phyloP scores from a whole-genome alignment of 1,140 invertebrate genomes.

The Cydia strobilella region DNA sequence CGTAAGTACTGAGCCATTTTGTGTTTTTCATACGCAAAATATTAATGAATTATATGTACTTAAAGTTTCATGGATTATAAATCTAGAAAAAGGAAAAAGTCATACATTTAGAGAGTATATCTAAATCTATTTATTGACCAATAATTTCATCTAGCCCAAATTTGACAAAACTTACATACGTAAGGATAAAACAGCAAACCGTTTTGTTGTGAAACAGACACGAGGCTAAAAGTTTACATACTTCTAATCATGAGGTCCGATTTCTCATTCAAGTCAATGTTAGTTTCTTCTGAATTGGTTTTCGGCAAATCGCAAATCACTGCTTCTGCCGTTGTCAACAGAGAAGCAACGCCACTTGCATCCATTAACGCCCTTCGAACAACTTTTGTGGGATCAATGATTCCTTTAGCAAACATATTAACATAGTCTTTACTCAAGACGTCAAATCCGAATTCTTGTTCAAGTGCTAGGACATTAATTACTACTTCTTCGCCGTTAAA shows the following conservation, averaged over 20 bases:
- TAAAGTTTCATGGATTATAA: no score
- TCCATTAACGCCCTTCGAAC: conserved; percentile 94
- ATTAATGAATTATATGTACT: no score
- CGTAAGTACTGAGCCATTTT: no score
- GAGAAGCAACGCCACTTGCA: conserved; percentile 90
- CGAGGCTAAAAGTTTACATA: neutral
- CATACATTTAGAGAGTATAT: no score
- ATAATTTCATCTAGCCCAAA: neutral
- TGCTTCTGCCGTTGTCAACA: conserved; percentile 88
- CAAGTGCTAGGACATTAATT: conserved; percentile 85
- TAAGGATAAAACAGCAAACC: neutral
- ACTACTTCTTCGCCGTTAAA: conserved; percentile 93
- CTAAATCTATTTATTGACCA: neutral
- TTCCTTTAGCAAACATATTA: conserved; percentile 94
- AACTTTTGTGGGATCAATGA: conserved; percentile 97
- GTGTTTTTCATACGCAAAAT: no score
- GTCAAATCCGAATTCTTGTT: conserved; percentile 91
- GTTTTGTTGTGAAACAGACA: neutral
- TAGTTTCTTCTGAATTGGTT: neutral
- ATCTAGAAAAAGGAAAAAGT: no score
- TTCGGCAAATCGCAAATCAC: conserved; percentile 85
- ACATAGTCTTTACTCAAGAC: conserved; percentile 92
- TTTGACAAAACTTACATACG: neutral
- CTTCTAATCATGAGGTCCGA: neutral
- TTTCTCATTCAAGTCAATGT: neutral